phyloP scores from a whole-genome alignment of 2,797 vertebrate genomes.

The Spheniscus humboldti region DNA sequence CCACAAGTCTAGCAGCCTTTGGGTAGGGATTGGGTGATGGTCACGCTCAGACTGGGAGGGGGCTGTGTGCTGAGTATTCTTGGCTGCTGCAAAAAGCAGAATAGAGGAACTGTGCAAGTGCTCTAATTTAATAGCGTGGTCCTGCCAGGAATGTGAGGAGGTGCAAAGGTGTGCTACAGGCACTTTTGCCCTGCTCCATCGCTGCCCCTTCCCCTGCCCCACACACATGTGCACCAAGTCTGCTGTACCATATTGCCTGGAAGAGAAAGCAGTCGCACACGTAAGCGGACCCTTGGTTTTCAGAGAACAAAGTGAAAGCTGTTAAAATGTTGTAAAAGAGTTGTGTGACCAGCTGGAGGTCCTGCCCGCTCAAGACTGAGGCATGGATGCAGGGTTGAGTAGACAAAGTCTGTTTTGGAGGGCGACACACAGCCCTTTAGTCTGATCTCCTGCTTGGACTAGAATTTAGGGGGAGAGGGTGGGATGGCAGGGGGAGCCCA shows the following conservation, averaged over 20 bases:
- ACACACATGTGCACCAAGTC: rapidly evolving
- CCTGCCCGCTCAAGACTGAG: neutral
- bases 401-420: neutral
- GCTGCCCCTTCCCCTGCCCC: neutral
- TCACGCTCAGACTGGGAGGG: neutral
- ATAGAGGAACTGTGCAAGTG: neutral
- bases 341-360: neutral
- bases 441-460: neutral
- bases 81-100: neutral
- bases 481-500: neutral
- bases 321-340: neutral
- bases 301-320: neutral
- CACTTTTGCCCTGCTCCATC: neutral
- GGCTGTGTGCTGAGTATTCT: neutral
- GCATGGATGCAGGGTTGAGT: neutral
- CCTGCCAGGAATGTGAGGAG: neutral
- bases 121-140: neutral
- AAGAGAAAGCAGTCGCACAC: neutral
- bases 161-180: neutral
- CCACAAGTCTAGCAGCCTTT: neutral
- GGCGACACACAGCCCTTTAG: neutral
- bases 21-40: rapidly evolving
- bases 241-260: neutral
- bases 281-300: neutral
- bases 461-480: neutral